phyloP scores from a whole-genome alignment of 2,113 vertebrate species.

The Eolophus roseicapilla region DNA sequence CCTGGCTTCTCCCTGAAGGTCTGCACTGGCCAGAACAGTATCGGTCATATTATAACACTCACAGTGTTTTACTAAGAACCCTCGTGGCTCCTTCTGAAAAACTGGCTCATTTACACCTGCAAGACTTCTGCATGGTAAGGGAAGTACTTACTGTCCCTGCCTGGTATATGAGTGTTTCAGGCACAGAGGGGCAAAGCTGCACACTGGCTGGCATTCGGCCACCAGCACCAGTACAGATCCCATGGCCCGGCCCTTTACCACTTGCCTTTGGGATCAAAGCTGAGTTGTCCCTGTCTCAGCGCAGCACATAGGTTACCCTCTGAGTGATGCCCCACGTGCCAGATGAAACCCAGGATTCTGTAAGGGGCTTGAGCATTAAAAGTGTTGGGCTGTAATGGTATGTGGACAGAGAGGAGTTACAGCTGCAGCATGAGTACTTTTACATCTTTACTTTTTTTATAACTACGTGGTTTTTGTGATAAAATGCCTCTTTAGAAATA shows the following conservation, averaged over 20 bases:
- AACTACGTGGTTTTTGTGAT: not conserved
- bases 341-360: not conserved
- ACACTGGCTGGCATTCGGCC: accelerated
- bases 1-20: not conserved
- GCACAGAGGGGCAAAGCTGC: not conserved
- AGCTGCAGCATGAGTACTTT: not conserved
- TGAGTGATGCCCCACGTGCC: no score
- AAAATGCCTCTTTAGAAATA: not conserved
- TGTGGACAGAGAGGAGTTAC: not conserved
- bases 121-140: not conserved
- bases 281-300: not conserved
- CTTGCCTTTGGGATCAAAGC: not conserved
- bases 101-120: not conserved
- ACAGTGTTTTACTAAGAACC: not conserved
- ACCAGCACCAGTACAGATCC: no score
- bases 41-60: accelerated
- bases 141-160: not conserved
- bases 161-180: not conserved
- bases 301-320: accelerated
- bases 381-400: accelerated
- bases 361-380: not conserved
- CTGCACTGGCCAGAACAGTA: accelerated
- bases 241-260: not conserved
- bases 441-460: not conserved
- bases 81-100: not conserved